Conservation (phyloP, 2,113 vertebrate species). For the Probosciger aterrimus region DNA sequence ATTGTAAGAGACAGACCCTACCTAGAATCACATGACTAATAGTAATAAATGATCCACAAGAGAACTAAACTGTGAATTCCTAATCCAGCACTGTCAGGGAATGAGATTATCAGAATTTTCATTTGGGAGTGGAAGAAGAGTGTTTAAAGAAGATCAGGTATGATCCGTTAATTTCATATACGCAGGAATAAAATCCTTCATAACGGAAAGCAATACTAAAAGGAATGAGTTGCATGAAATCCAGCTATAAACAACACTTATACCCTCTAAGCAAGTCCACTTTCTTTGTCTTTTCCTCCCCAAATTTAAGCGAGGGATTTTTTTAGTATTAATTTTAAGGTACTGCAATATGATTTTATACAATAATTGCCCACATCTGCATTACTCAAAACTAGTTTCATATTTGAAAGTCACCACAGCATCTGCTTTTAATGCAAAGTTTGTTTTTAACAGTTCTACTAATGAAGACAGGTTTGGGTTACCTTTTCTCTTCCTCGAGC, state of each 20-base stretch:
- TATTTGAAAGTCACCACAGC: neutral
- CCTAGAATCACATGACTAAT: neutral
- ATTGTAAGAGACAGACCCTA: neutral
- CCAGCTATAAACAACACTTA: neutral
- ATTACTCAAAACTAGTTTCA: neutral
- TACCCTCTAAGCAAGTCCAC: neutral
- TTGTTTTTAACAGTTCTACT: neutral
- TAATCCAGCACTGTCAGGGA: neutral
- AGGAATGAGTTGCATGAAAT: neutral
- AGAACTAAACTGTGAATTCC: neutral
- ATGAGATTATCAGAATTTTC: neutral
- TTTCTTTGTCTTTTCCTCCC: neutral
- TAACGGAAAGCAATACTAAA: neutral
- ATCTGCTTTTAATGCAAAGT: neutral
- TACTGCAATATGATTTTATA: neutral
- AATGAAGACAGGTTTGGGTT: neutral
- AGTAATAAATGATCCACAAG: neutral
- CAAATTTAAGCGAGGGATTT: neutral
- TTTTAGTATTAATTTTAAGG: neutral
- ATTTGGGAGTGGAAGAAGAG: neutral
- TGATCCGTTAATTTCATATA: neutral
- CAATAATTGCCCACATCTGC: neutral
- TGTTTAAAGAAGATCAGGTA: neutral
- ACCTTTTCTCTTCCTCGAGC: constrained; percentile 97
- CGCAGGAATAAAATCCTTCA: neutral